These are phyloP conservation scores for Psettodes erumei DNA, from an alignment of 2,113 vertebrate species.

Conservation along the genomic window DNA sequence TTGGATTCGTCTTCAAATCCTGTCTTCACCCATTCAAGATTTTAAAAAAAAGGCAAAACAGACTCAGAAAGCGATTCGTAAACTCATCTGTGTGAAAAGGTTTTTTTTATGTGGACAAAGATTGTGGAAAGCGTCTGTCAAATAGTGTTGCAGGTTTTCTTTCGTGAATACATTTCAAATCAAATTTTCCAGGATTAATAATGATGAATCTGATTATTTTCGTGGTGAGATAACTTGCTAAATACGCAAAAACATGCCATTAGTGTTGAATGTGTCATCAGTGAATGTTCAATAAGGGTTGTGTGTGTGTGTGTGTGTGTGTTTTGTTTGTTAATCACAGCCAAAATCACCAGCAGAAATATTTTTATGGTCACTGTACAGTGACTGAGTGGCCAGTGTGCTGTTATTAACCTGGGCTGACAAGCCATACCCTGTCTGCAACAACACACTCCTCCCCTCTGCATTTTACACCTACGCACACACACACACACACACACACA, in stretches of 20 bases:
- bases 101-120: not conserved
- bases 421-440: constrained; percentile 55
- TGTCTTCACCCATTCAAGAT: not conserved
- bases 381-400: constrained; percentile 23
- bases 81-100: not conserved
- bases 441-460: constrained; percentile 53
- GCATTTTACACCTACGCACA: constrained; percentile 34
- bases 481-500: constrained; percentile 19
- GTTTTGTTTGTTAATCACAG: too few species aligned
- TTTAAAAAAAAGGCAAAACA: not conserved
- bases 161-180: not conserved
- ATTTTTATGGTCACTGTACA: not conserved
- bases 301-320: not conserved
- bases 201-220: not conserved
- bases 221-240: not conserved
- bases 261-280: not conserved
- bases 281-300: not conserved
- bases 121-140: not conserved
- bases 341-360: not conserved
- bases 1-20: not conserved
- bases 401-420: constrained; percentile 60
- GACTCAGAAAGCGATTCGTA: not conserved
- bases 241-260: not conserved
- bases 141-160: not conserved
- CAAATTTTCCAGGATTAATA: not conserved